Base-by-base conservation (phyloP, 2,113 vertebrate genomes). In the Stomatorhinus ivindoensis region DNA sequence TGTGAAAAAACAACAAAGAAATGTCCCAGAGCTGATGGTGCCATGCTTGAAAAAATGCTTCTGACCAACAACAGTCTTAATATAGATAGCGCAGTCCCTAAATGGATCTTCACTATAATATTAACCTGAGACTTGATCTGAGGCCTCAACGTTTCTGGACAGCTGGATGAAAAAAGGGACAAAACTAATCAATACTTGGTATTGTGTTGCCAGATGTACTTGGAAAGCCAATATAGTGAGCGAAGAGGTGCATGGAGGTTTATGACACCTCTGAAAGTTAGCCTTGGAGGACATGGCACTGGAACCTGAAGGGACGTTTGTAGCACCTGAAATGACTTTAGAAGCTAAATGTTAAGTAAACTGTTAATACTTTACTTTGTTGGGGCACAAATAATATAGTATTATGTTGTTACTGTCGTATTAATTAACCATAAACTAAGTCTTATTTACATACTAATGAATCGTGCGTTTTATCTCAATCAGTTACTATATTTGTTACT, bases 211-310 rank as follows among this genome's bases (percentile, higher is more conserved):
- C 35, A 83, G 80, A 83, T 15, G 47, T 86, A 86, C 27, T 86
- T 50, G 61, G 61, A 50, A 31, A 47, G n/a, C 47, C 13, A 50
- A 50, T 50, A 50, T 27, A 15, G 48, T 15, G 85, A 61, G 58
- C n/a, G 69, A 61, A 73, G 9, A 86, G 88, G 35, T 91, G 76
- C 82, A 44, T 80, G 82, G 21, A 39, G 69, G 82, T 47, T 86
- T 76, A 87, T 89, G 44, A 87, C 17, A 44, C 61, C 61, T 31
- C 27, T 0, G 61, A 31, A 69, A 69, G 61, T 4, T 31, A 27
- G 10, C n/a, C n/a, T 31, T 13, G 61, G 61, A 69, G 61, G 27
- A 31, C 61, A 69, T 69, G 10, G 0, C n/a, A 13, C 61, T 69
- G n/a, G 61, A 27, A 69, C n/a, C 61, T 31, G n/a, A 69, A 27